Evolutionary conservation across 2,888 invertebrate genomes (phyloP), one percentile per base, ranked within the genome.

Genomic region (Anodontia alba): DNA sequence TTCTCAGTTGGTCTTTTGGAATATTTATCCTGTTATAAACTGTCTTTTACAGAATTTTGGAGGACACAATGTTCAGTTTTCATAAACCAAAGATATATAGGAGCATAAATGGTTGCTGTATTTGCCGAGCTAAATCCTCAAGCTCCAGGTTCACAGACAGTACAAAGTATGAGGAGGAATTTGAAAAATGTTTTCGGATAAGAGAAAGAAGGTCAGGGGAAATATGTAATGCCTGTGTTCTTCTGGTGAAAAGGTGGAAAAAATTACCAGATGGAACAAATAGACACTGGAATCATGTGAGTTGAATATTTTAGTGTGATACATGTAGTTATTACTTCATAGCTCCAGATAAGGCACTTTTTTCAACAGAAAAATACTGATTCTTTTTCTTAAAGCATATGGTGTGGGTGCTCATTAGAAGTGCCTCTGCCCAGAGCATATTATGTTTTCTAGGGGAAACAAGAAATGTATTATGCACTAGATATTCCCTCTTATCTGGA

Each of bases 61-160:
- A 38, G 38, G 17, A 33, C 62, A 87, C 83, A 70, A 97, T 97
- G 97, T 97, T 97, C 95, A 97, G 97, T 94, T 97, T 97, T 95
- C 97, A 97, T 95, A 97, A 97, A 94, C 97, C 97, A 85, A 97
- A 97, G 95, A 97, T 97, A 83, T 97, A 97, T 83, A 82, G 94
- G 57, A 93, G 93, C 88, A 87, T 96, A 75, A 96, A 96, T 88
- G 97, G 97, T 71, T 97, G 97, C 94, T 97, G 97, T 94, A 97
- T 97, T 91, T 97, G 97, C 94, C 96, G 97, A 94, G 97, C 97
- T 66, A 97, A 97, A 95, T 97, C 97, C 36, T 95, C 90, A 90
- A 97, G 97, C 95, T 97, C 97, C 43, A 96, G 97, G 87, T 97
- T 97, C 94, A 97, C 97, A 1, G 97, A 97, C 93, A 97, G 97